Evolutionary conservation across 2,797 vertebrate species (phyloP).

Genomic region (Silurus aristotelis): DNA sequence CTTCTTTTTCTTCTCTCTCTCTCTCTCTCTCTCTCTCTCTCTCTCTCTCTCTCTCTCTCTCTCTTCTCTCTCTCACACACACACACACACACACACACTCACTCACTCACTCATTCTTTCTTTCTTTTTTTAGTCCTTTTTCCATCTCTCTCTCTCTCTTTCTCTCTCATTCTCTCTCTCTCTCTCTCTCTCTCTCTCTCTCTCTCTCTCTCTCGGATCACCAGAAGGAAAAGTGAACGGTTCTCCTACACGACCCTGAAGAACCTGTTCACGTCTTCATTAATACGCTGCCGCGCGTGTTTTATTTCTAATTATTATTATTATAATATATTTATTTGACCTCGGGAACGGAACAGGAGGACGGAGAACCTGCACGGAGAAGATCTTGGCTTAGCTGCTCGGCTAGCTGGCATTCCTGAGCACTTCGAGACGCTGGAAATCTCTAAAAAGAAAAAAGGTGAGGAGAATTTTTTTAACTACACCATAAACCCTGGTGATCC

Average conservation of each 20-base stretch:
- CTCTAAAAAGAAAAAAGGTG: constrained; percentile 61
- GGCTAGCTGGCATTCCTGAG: constrained; percentile 64
- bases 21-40: neutral
- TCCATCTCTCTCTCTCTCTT: neutral
- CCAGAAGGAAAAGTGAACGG: neutral
- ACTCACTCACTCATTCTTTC: neutral
- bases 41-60: neutral
- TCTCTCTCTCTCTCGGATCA: neutral
- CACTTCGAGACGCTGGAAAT: constrained; percentile 57
- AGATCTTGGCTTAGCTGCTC: constrained; percentile 17
- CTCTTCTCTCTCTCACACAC: neutral
- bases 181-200: neutral
- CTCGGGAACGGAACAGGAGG: constrained; percentile 42
- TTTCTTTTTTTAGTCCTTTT: neutral
- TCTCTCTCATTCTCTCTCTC: neutral
- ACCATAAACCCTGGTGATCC: neutral
- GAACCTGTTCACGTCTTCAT: neutral
- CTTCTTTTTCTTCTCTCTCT: neutral
- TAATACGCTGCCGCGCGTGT: constrained; percentile 37
- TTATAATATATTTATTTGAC: constrained; percentile 22
- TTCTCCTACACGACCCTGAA: too few relatives aligned
- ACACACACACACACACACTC: too few relatives aligned
- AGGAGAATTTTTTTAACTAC: constrained; percentile 39
- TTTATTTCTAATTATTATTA: constrained; percentile 8
- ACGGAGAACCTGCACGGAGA: constrained; percentile 62